phyloP scores from a whole-genome alignment of 2,888 invertebrate species.

The Polydrusus cervinus region DNA sequence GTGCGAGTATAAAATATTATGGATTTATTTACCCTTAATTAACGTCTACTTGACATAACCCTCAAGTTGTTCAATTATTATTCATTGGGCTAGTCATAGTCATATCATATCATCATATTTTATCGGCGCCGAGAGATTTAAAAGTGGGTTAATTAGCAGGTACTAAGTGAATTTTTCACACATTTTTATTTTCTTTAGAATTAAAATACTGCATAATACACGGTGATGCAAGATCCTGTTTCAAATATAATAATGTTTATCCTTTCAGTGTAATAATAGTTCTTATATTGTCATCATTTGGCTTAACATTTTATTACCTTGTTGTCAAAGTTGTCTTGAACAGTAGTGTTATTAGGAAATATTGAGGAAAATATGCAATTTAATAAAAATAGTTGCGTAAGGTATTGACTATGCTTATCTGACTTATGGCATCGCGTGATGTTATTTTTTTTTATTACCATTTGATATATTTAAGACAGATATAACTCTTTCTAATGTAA shows the following conservation, averaged over 20 bases:
- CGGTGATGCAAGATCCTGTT: slow-evolving; percentile 16
- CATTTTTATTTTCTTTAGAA: neutral
- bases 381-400: neutral
- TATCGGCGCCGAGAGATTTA: neutral
- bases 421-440: too few species aligned
- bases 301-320: slow-evolving; percentile 7
- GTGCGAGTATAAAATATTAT: too few species aligned
- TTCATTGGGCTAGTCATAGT: too few species aligned
- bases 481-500: too few species aligned
- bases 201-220: neutral
- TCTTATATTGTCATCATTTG: neutral
- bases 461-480: too few species aligned
- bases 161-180: neutral
- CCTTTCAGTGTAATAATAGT: neutral
- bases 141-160: slow-evolving; percentile 1
- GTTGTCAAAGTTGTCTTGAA: neutral
- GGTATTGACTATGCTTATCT: neutral
- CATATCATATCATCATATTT: too few species aligned
- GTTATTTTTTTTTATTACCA: too few species aligned
- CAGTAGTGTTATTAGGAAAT: neutral
- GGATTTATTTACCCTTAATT: too few species aligned
- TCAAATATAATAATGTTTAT: slow-evolving; percentile 12
- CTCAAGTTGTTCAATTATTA: too few species aligned
- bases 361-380: neutral
- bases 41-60: too few species aligned